phyloP scores from a whole-genome alignment of 2,797 vertebrate genomes.

The Smutsia temminckii region DNA sequence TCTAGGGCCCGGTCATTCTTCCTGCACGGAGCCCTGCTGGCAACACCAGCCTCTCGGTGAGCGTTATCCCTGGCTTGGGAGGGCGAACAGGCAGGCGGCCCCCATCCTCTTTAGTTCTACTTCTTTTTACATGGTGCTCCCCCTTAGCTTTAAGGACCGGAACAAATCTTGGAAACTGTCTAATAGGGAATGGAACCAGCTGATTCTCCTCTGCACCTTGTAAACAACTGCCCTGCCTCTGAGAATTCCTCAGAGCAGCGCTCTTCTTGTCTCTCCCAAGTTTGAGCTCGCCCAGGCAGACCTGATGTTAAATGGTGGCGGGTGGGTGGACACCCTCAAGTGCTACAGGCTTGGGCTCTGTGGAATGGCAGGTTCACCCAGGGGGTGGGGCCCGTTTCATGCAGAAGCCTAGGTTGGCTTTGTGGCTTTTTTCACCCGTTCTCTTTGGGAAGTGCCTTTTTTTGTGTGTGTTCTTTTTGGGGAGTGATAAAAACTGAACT shows the following conservation, averaged over 20 bases:
- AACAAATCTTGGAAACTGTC: background rate
- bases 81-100: background rate
- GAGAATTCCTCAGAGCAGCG: background rate
- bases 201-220: background rate
- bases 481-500: slow-evolving; percentile 81
- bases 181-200: background rate
- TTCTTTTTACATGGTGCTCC: background rate
- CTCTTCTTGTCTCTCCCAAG: background rate
- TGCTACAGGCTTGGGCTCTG: slow-evolving; percentile 63
- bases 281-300: slow-evolving; percentile 33
- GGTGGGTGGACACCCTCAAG: slow-evolving; percentile 18
- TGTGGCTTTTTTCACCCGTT: slow-evolving; percentile 71
- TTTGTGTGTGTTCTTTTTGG: slow-evolving; percentile 65
- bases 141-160: background rate
- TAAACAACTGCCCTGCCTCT: background rate
- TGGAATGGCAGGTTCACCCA: slow-evolving; percentile 59
- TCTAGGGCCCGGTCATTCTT: background rate
- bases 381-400: slow-evolving; percentile 60
- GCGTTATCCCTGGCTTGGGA: background rate
- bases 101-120: background rate
- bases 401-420: slow-evolving; percentile 73
- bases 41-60: background rate
- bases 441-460: slow-evolving; percentile 73
- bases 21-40: background rate
- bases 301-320: background rate